Base-by-base conservation (phyloP, 1,140 invertebrate genomes). In the Babylonia areolata region DNA sequence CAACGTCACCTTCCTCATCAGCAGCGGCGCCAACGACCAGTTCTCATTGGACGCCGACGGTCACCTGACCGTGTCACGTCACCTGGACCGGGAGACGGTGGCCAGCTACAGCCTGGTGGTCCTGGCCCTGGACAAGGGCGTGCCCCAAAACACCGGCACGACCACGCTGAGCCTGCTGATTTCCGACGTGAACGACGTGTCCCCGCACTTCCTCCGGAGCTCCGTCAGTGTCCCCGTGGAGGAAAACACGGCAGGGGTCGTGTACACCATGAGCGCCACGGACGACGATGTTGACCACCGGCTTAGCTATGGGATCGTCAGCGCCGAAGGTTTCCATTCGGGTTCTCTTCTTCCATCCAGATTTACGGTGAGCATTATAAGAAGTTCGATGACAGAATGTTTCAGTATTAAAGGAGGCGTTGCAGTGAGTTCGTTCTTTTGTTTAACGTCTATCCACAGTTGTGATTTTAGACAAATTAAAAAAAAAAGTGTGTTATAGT, bases 1-100 rank as follows among this genome's bases (percentile, higher is more conserved):
- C 71, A 86, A 91, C 58, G 87, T 91, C 51, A 87, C 90, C 35
- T 92, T 91, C 85, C 85, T 91, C 51, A 92, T 92, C 73, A 90
- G 90, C 58, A 91, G 85, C 84, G 90, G 91, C 17, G 88, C 90
- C 2, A 82, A 89, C 42, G 91, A 92, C 82, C 91, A 92, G 80
- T 92, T 92, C 75, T 81, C 88, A n/a, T 89, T 92, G 33, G 87
- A 92, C 83, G 73, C 42, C 71, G 89, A 89, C 9, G 91, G 91
- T 23, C 84, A 87, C 23, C 84, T 92, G 5, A 81, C 42, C 35
- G 89, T 91, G 64, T 87, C 89, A 1, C 89, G 90, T 1, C 86
- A 46, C 2, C 87, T 92, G n/a, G 89, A 92, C 85, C 82, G 90
- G 28, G 91, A 92, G 75, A 73, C n/a, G 2, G 87, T 84, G 12